Evolutionary conservation across 2,888 invertebrate genomes (phyloP).

Genomic region (Leptopilina myrica): DNA sequence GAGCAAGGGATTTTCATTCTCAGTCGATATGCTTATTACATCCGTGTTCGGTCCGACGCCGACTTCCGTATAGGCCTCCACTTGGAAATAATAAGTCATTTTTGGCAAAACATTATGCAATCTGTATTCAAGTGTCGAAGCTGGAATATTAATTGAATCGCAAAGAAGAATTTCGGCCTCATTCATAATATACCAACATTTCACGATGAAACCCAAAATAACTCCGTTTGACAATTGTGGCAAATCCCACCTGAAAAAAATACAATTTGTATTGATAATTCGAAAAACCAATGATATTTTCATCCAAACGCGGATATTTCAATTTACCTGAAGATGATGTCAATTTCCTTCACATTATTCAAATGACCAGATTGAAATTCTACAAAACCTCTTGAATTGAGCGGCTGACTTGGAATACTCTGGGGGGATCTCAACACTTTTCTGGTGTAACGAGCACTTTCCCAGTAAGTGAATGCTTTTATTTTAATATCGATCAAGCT

Average conservation of each 20-base stretch:
- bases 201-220: constrained; percentile 84
- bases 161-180: constrained; percentile 78
- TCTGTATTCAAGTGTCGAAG: constrained; percentile 79
- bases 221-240: constrained; percentile 87
- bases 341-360: constrained; percentile 67
- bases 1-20: constrained; percentile 87
- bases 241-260: constrained; percentile 87
- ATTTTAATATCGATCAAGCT: constrained; percentile 85
- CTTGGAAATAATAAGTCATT: constrained; percentile 83
- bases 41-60: constrained; percentile 86
- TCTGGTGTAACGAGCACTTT: constrained; percentile 82
- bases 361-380: constrained; percentile 77
- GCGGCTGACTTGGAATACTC: constrained; percentile 87
- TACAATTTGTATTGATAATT: not conserved
- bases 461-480: constrained; percentile 91
- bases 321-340: constrained; percentile 67
- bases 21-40: constrained; percentile 82
- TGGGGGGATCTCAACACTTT: constrained; percentile 86
- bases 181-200: constrained; percentile 82
- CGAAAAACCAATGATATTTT: not conserved
- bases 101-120: constrained; percentile 80
- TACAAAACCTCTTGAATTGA: constrained; percentile 85
- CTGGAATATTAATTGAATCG: constrained; percentile 78
- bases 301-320: not conserved
- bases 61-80: constrained; percentile 88